Evolutionary conservation across 2,888 invertebrate genomes (phyloP).

Genomic region (Eupithecia vulgata): DNA sequence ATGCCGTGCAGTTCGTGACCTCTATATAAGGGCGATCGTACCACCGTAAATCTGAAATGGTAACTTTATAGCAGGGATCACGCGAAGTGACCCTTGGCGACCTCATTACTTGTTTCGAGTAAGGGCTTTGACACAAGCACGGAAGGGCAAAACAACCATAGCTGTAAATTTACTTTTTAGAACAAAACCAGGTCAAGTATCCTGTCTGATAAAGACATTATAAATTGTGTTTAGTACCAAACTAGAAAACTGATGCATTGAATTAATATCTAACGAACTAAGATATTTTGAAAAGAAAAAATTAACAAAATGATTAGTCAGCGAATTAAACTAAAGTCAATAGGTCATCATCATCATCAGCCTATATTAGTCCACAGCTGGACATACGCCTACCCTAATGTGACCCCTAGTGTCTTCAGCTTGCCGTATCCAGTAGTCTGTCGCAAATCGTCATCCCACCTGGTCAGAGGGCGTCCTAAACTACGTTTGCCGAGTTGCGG

Average conservation of each 20-base stretch:
- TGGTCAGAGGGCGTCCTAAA: too few relatives aligned
- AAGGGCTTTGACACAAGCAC: conserved; percentile 24
- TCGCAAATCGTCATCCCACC: too few relatives aligned
- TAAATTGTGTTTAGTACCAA: background rate
- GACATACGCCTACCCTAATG: too few relatives aligned
- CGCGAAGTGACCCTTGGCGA: conserved; percentile 73
- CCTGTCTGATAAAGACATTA: background rate
- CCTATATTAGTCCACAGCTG: too few relatives aligned
- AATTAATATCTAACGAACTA: background rate
- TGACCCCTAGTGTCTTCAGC: too few relatives aligned
- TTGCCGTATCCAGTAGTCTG: too few relatives aligned
- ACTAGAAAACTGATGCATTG: background rate
- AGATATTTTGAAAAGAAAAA: background rate
- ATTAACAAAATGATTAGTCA: background rate
- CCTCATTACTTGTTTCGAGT: conserved; percentile 58
- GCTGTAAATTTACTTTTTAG: conserved; percentile 1
- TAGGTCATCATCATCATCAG: too few relatives aligned
- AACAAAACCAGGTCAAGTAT: background rate
- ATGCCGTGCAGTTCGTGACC: conserved; percentile 75
- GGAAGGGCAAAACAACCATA: background rate
- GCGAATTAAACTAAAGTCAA: background rate
- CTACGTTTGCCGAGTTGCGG: too few relatives aligned
- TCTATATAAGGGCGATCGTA: conserved; percentile 66
- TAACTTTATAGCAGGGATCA: conserved; percentile 74
- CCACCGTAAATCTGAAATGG: conserved; percentile 73